Base-by-base conservation (phyloP, 1,140 invertebrate genomes). In the Hyles vespertilio region DNA sequence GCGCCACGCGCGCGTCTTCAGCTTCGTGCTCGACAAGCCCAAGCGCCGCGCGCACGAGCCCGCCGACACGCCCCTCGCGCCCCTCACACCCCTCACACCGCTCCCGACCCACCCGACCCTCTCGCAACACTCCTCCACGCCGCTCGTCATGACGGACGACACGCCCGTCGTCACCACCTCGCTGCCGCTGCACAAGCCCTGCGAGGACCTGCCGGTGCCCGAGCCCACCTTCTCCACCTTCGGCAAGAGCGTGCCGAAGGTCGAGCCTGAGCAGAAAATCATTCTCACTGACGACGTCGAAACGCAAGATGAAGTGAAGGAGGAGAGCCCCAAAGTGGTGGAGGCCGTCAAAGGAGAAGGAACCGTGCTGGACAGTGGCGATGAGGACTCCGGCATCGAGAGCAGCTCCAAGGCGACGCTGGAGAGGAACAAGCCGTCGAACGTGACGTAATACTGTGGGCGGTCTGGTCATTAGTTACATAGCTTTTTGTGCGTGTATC, bases 331-430 rank as follows among this genome's bases (percentile, higher is more conserved):
- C 0, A 69, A 60, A 46, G 69, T 70, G 5, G 70, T 69, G 44
- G 86, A 89, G 61, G 74, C 85, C 3, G 89, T 89, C 12, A 89
- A 89, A 59, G 91, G 91, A 0, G 91, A 92, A 71, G 91, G 91
- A 3, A 91, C 90, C 45, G 80, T 91, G 32, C 67, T 92, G 9
- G 91, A 92, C 70, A 91, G 90, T 65, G 91, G 90, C 0, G 91
- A 92, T 64, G 91, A 92, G 61, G 91, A 91, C 66, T 92, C 91
- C 34, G 91, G 91, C 3, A 91, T 92, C 32, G 91, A 91, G 69
- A 91, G 91, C 58, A 91, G 91, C 70, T 84, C 89, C 22, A 89
- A 89, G 56, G 83, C 86, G 1, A 91, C 91, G 0, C 76, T 92
- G 10, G 91, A 92, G 61, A 74, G 91, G 22, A 89, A 90, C 69